phyloP scores from a whole-genome alignment of 2,113 vertebrate genomes.

The Charina bottae region DNA sequence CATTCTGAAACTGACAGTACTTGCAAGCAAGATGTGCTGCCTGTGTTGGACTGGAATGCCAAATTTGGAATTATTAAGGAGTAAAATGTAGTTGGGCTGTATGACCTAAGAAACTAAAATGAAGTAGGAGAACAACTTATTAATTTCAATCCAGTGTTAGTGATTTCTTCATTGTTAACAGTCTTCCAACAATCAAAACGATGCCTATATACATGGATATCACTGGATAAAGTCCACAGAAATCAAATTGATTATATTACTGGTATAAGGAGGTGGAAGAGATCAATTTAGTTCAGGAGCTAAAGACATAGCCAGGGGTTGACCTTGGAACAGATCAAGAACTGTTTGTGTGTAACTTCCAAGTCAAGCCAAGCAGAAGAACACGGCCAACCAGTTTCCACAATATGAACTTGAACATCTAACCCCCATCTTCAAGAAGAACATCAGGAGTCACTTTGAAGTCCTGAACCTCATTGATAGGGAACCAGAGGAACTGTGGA shows the following conservation, averaged over 20 bases:
- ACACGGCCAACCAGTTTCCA: no score
- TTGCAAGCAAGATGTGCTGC: not conserved
- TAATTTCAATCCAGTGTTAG: not conserved
- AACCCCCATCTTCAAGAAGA: no score
- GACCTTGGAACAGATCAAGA: no score
- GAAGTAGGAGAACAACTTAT: not conserved
- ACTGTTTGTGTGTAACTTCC: no score
- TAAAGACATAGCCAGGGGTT: no score
- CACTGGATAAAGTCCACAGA: not conserved
- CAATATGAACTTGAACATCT: no score
- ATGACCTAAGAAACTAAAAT: not conserved
- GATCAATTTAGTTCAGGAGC: no score
- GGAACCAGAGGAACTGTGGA: no score
- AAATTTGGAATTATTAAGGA: not conserved
- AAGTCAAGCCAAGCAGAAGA: no score
- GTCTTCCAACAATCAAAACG: not conserved
- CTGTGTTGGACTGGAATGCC: not conserved
- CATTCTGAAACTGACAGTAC: not conserved
- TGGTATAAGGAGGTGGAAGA: not conserved
- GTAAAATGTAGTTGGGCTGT: not conserved
- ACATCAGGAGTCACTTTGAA: no score
- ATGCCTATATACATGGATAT: not conserved
- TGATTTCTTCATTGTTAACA: not conserved
- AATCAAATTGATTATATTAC: not conserved
- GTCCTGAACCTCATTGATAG: no score